phyloP scores from a whole-genome alignment of 2,888 invertebrate species.

The Drosophila atroscutellata region DNA sequence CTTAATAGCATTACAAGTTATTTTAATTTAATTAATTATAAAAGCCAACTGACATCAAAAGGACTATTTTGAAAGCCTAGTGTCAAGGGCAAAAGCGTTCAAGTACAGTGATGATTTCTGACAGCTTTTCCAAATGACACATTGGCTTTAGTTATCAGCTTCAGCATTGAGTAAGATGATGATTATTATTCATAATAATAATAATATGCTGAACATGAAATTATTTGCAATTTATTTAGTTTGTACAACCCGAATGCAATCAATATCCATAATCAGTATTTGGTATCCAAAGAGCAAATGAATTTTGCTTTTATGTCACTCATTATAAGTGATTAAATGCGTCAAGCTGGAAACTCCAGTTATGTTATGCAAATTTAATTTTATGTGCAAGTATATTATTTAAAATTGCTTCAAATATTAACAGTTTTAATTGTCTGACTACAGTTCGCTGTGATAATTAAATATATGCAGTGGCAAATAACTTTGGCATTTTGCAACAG shows the following conservation, averaged over 20 bases:
- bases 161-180: not conserved
- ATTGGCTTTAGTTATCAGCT: constrained; percentile 12
- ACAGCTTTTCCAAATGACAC: constrained; percentile 10
- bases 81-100: not conserved
- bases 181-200: not conserved
- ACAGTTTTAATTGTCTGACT: not conserved
- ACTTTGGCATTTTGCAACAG: not conserved
- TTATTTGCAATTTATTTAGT: constrained; percentile 24
- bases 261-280: constrained; percentile 24
- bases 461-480: not conserved
- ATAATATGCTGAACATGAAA: constrained; percentile 15
- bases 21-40: not conserved
- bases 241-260: constrained; percentile 31
- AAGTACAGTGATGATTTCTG: constrained; percentile 5
- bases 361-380: constrained; percentile 38
- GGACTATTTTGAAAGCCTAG: not conserved
- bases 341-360: constrained; percentile 23
- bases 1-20: not conserved
- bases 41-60: not conserved
- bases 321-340: constrained; percentile 43
- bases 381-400: constrained; percentile 1
- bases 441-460: not conserved
- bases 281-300: constrained; percentile 38
- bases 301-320: constrained; percentile 31
- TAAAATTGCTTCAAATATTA: constrained; percentile 1